These are phyloP conservation scores for Scolopax rusticola DNA, from an alignment of 2,797 vertebrate genomes.

Conservation along the genomic window DNA sequence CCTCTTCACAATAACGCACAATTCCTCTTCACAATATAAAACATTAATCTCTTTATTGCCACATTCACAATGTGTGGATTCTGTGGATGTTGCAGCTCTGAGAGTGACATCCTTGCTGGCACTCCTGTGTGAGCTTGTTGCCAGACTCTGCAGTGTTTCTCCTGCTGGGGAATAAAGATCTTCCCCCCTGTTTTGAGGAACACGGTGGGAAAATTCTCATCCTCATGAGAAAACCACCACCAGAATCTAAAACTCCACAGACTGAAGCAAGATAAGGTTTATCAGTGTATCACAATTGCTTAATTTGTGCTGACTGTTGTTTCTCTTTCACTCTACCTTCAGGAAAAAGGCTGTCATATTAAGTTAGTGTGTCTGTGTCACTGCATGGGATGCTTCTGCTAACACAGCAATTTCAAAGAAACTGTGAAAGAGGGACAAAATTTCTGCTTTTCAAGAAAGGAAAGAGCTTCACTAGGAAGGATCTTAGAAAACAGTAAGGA, in stretches of 20 bases:
- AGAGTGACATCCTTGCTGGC: not conserved
- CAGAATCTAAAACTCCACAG: not conserved
- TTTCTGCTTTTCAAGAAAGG: not conserved
- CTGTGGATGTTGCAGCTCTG: not conserved
- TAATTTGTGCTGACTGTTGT: not conserved
- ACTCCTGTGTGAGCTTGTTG: not conserved
- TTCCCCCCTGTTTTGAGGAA: not conserved
- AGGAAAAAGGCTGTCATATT: not conserved
- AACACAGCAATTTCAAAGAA: not conserved
- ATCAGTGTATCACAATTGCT: not conserved
- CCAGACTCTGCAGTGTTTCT: not conserved
- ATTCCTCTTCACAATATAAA: not conserved
- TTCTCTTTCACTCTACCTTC: not conserved
- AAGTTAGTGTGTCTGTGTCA: not conserved
- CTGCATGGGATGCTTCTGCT: not conserved
- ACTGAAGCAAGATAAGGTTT: not conserved
- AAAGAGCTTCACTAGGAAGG: not conserved
- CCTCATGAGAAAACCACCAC: not conserved
- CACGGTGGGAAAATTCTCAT: not conserved
- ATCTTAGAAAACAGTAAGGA: not conserved
- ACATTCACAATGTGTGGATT: not conserved
- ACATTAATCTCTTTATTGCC: not conserved
- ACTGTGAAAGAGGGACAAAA: not conserved
- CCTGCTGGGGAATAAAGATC: not conserved
- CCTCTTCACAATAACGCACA: not conserved